Conservation (phyloP, 2,888 invertebrate genomes). For the Serripes groenlandicus region DNA sequence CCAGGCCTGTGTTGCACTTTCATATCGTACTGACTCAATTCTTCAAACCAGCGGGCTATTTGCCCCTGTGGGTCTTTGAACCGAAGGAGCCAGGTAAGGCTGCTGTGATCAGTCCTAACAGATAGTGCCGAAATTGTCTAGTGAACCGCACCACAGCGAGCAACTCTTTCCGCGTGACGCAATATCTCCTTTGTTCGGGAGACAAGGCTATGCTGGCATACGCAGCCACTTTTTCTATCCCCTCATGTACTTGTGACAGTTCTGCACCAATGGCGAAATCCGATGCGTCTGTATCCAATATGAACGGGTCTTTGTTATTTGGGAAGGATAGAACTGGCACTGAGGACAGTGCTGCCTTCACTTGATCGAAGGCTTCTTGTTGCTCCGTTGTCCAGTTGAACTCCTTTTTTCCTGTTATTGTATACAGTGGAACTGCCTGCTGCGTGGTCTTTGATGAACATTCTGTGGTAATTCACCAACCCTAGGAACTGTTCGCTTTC, state of each 20-base stretch:
- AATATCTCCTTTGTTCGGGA: not conserved
- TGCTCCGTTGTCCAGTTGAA: conserved; percentile 52
- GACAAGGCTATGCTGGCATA: conserved; percentile 45
- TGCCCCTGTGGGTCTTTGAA: conserved; percentile 59
- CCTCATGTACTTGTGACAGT: conserved; percentile 58
- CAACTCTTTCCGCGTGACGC: conserved; percentile 9
- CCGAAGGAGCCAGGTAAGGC: not conserved
- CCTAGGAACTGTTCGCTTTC: too few species aligned
- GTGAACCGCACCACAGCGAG: conserved; percentile 20
- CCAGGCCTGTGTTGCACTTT: conserved; percentile 43
- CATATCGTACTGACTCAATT: conserved; percentile 59
- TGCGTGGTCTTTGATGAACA: too few species aligned
- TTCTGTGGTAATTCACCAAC: too few species aligned
- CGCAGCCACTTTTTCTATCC: conserved; percentile 48
- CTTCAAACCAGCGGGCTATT: conserved; percentile 64
- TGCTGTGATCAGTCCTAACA: conserved; percentile 26
- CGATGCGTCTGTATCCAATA: conserved; percentile 44
- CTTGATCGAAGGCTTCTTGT: conserved; percentile 25
- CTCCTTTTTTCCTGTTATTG: conserved; percentile 38
- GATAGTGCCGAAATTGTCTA: conserved; percentile 21
- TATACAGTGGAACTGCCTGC: conserved; percentile 51
- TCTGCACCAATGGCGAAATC: conserved; percentile 50
- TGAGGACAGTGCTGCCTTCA: conserved; percentile 15
- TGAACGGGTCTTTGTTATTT: conserved; percentile 23
- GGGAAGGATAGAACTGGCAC: conserved; percentile 51